Conservation (phyloP, 92 coral and sea anemone genomes). For the Bergia puertoricense region DNA sequence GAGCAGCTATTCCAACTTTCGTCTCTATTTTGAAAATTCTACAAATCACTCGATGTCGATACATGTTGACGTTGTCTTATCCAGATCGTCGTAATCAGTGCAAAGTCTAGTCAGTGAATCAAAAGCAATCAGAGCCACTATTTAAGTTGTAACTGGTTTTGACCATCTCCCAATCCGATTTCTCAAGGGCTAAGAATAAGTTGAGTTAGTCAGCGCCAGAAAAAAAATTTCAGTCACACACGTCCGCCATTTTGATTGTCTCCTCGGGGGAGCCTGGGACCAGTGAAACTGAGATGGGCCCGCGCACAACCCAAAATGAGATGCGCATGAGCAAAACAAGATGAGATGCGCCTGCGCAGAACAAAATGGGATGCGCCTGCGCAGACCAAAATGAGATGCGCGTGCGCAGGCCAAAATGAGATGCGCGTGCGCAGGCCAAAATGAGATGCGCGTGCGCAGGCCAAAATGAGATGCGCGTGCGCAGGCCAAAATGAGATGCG, state of each 20-base stretch:
- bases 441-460: too few relatives aligned
- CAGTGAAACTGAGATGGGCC: not conserved
- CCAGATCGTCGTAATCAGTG: too few relatives aligned
- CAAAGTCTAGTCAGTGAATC: too few relatives aligned
- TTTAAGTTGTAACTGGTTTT: not conserved
- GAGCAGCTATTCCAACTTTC: not conserved
- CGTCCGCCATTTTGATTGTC: constrained; percentile 16
- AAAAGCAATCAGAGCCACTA: not conserved
- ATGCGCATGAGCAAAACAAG: too few relatives aligned
- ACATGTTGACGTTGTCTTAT: not conserved
- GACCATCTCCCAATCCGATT: not conserved
- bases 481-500: too few relatives aligned
- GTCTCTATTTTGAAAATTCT: not conserved
- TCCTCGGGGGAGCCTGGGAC: not conserved
- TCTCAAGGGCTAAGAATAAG: not conserved
- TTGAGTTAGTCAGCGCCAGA: too few relatives aligned
- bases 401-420: too few relatives aligned
- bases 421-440: too few relatives aligned
- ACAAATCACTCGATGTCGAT: not conserved
- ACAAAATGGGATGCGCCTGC: too few relatives aligned
- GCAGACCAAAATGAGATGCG: too few relatives aligned
- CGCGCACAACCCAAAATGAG: not conserved
- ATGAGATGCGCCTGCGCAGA: too few relatives aligned
- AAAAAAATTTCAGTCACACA: not conserved
- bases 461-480: too few relatives aligned